These are phyloP conservation scores for Philonicus albiceps DNA, from an alignment of 2,888 invertebrate species.

Conservation along the genomic window DNA sequence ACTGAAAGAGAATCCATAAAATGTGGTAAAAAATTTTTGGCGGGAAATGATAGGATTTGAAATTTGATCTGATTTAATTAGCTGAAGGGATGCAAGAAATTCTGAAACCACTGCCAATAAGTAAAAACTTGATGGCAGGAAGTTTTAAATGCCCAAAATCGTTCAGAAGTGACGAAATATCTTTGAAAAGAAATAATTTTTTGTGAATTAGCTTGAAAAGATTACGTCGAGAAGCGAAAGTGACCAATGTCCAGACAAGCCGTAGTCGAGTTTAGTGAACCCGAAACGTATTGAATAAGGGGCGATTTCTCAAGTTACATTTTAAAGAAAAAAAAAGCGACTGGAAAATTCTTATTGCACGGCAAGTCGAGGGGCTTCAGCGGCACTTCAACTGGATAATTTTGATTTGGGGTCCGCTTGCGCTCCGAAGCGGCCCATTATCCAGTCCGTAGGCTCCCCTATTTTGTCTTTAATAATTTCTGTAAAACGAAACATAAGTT, in stretches of 20 bases:
- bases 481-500: constrained; percentile 48
- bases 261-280: background rate
- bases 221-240: background rate
- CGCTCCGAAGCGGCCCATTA: constrained; percentile 26
- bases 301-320: constrained; percentile 44
- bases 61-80: constrained; percentile 46
- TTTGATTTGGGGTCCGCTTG: constrained; percentile 42
- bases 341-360: constrained; percentile 47
- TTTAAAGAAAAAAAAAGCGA: constrained; percentile 44
- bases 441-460: constrained; percentile 24
- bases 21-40: background rate
- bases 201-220: background rate
- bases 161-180: constrained; percentile 18
- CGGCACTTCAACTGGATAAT: constrained; percentile 46
- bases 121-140: constrained; percentile 44
- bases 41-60: constrained; percentile 30
- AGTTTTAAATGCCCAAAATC: constrained; percentile 41
- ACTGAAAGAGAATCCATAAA: background rate
- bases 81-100: constrained; percentile 16
- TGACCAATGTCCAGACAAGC: background rate
- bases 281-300: constrained; percentile 11
- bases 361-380: constrained; percentile 12
- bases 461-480: constrained; percentile 49
- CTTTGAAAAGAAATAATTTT: background rate
- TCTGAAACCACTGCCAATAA: background rate